A percentile compares a stretch with the other conserved stretches of the same genome.
phyloP scores from a whole-genome alignment of 2,888 invertebrate genomes.

The Platycheirus albimanus region DNA sequence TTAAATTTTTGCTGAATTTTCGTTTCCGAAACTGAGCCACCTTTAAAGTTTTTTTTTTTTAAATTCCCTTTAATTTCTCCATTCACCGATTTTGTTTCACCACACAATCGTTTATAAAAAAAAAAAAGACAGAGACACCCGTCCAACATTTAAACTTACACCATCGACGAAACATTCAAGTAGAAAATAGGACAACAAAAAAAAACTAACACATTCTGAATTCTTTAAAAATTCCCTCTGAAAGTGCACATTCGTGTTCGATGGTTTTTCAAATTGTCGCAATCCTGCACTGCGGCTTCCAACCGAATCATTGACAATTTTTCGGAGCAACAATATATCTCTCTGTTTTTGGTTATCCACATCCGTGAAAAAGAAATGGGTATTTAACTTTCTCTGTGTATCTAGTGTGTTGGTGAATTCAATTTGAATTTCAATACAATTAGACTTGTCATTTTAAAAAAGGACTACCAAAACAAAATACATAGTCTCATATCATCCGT shows the following conservation, averaged over 20 bases:
- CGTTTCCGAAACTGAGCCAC: no score
- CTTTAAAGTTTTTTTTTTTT: no score
- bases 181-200: slow-evolving; percentile 35
- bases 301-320: slow-evolving; percentile 37
- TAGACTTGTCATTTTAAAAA: slow-evolving; percentile 41
- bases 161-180: slow-evolving; percentile 3
- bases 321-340: slow-evolving; percentile 32
- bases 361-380: slow-evolving; percentile 42
- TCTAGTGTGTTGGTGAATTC: slow-evolving; percentile 23
- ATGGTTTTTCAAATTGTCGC: slow-evolving; percentile 28
- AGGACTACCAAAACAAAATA: neutral
- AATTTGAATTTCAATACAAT: slow-evolving; percentile 68
- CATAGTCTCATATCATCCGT: no score
- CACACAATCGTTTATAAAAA: no score
- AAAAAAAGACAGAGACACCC: no score
- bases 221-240: slow-evolving; percentile 37
- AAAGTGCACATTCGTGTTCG: slow-evolving; percentile 53
- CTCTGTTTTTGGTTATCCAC: slow-evolving; percentile 49
- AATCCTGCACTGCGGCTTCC: slow-evolving; percentile 50
- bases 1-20: no score
- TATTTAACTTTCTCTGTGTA: slow-evolving; percentile 56
- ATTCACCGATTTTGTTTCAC: no score
- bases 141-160: neutral
- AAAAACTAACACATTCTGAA: slow-evolving; percentile 13
- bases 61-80: no score